phyloP scores from a whole-genome alignment of 1,140 invertebrate species.

The Temnothorax longispinosus region DNA sequence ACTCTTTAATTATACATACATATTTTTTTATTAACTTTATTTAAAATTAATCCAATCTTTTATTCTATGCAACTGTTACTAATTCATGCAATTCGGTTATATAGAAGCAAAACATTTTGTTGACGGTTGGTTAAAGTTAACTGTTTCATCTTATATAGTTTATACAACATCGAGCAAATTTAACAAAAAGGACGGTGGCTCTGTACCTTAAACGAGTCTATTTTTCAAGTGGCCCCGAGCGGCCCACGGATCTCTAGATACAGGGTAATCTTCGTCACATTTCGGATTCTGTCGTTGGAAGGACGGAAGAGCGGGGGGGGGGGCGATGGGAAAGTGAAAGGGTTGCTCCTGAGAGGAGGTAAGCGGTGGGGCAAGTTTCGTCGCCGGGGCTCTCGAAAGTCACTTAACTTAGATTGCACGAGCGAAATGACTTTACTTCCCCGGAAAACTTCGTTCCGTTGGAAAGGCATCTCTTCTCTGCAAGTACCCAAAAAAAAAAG shows the following conservation, averaged over 20 bases:
- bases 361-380: constrained; percentile 78
- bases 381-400: constrained; percentile 84
- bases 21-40: background rate
- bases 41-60: background rate
- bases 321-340: constrained; percentile 53
- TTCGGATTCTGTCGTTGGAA: constrained; percentile 42
- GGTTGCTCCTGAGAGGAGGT: constrained; percentile 55
- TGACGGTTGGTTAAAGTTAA: background rate
- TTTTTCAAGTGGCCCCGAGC: constrained; percentile 64
- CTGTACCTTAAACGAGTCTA: constrained; percentile 35
- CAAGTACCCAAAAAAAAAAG: constrained; percentile 64
- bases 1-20: background rate
- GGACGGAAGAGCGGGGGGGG: background rate
- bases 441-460: constrained; percentile 80
- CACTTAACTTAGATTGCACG: constrained; percentile 86
- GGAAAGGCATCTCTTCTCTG: constrained; percentile 68
- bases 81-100: background rate
- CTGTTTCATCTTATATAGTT: background rate
- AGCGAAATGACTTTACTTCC: constrained; percentile 85
- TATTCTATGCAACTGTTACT: background rate
- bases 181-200: constrained; percentile 34
- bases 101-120: background rate
- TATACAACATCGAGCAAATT: background rate
- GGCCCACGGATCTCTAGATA: constrained; percentile 57
- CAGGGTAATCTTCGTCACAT: constrained; percentile 71